Conservation (phyloP, 2,113 vertebrate species). For the Cynocephalus volans region DNA sequence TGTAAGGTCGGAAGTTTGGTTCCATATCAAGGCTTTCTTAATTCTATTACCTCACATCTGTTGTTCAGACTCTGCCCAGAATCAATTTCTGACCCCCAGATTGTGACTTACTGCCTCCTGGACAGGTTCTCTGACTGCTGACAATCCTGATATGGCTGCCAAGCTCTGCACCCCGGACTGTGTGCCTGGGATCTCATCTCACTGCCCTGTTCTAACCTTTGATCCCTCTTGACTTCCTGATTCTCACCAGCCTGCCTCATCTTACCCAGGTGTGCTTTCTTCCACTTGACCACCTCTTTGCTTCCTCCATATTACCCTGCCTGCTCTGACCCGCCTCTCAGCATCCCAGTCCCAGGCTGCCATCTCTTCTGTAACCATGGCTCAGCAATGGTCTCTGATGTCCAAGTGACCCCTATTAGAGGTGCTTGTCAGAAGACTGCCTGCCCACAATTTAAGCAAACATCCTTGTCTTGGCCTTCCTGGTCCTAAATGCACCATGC, state of each 20-base stretch:
- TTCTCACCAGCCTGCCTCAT: neutral
- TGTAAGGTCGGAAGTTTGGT: neutral
- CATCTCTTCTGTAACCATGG: neutral
- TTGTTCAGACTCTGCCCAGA: neutral
- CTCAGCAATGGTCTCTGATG: neutral
- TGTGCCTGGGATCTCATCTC: neutral
- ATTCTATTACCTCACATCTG: conserved; percentile 17
- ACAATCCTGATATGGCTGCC: neutral
- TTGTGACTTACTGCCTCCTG: neutral
- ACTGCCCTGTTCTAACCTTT: neutral
- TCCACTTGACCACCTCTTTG: neutral
- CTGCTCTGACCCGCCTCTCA: neutral
- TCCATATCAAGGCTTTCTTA: neutral
- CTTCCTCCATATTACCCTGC: neutral
- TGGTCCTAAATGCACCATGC: neutral
- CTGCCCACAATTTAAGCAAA: neutral
- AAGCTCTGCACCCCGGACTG: no score
- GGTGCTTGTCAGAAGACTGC: neutral
- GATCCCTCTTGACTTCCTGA: neutral
- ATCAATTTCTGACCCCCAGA: neutral
- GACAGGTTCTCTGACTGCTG: neutral
- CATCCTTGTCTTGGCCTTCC: neutral
- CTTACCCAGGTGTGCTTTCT: neutral
- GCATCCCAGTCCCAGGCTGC: neutral
- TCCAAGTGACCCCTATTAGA: neutral